These are phyloP conservation scores for Ceyx melanurus DNA, from an alignment of 2,113 vertebrate genomes.

Conservation along the genomic window DNA sequence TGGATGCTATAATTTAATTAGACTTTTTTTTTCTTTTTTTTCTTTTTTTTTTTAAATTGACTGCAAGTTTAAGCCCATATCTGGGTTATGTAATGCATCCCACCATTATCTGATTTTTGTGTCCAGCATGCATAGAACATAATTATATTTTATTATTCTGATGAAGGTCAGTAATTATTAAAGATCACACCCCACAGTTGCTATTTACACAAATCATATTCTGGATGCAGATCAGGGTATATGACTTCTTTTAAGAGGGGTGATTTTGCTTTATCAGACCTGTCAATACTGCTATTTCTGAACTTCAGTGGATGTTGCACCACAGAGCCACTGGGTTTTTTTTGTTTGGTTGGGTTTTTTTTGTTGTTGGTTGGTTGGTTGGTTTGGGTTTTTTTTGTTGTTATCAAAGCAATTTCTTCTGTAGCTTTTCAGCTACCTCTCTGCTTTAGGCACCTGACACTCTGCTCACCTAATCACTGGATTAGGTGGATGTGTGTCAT, in stretches of 20 bases:
- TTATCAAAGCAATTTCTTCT: constrained; percentile 12
- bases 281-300: background rate
- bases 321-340: background rate
- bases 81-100: background rate
- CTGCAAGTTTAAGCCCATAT: background rate
- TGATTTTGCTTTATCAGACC: background rate
- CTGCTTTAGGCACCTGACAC: background rate
- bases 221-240: background rate
- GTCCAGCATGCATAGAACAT: background rate
- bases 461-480: background rate
- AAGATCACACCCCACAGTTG: background rate
- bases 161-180: background rate
- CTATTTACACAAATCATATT: background rate
- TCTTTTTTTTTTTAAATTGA: background rate
- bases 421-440: background rate
- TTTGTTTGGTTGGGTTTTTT: no score
- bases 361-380: no score
- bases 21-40: background rate
- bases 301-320: background rate
- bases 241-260: background rate
- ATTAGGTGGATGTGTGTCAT: background rate
- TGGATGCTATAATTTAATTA: background rate
- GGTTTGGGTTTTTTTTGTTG: background rate
- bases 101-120: background rate
- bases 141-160: background rate